A percentile compares a stretch with the other conserved stretches of the same genome.
Evolutionary conservation across 2,888 invertebrate genomes (phyloP).

Genomic region (Agriopis leucophaearia): DNA sequence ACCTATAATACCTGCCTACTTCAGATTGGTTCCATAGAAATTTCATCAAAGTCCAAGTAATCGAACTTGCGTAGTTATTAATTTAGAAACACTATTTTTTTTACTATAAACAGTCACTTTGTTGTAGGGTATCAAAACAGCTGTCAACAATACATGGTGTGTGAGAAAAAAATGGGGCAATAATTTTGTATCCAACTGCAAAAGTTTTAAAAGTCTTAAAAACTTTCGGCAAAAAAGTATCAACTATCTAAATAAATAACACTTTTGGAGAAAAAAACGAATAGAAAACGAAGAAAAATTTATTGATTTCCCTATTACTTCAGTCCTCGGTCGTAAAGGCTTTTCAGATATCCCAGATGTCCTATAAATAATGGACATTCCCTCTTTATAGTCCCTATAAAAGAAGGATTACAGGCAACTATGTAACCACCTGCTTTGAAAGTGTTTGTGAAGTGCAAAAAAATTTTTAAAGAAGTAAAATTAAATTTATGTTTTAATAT

Average conservation of each 20-base stretch:
- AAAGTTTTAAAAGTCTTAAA: not conserved
- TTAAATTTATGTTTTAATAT: too few relatives aligned
- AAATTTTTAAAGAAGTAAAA: too few relatives aligned
- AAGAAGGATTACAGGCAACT: conserved; percentile 25
- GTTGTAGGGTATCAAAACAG: not conserved
- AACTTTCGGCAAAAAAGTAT: not conserved
- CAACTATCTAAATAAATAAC: not conserved
- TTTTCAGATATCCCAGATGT: conserved; percentile 31
- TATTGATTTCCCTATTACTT: conserved; percentile 33
- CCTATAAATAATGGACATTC: conserved; percentile 34
- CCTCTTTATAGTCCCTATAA: conserved; percentile 31
- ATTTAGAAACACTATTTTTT: too few relatives aligned
- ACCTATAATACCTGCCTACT: too few relatives aligned
- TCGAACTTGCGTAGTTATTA: too few relatives aligned
- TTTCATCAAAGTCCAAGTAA: too few relatives aligned
- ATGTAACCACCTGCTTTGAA: conserved; percentile 3
- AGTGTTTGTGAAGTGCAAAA: too few relatives aligned
- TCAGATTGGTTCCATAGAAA: too few relatives aligned
- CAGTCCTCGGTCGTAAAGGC: conserved; percentile 26
- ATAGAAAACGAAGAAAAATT: conserved; percentile 13
- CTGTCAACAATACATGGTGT: not conserved
- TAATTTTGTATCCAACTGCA: not conserved
- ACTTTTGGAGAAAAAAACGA: not conserved
- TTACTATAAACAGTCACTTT: not conserved
- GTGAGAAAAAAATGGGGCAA: not conserved